Base-by-base conservation (phyloP, 1,140 invertebrate genomes). In the Aphaenogaster rudis region DNA sequence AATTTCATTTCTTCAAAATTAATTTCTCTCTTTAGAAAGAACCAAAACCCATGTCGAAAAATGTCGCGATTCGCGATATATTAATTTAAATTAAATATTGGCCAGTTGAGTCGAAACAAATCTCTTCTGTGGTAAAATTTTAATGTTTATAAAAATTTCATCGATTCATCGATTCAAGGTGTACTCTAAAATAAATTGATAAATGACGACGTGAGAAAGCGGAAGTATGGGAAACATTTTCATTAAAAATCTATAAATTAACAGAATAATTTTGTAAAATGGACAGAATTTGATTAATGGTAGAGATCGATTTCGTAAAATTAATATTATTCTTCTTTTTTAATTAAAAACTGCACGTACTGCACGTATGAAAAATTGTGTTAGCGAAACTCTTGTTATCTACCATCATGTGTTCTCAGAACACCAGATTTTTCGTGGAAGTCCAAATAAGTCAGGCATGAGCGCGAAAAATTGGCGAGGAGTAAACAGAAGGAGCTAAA, bases 401-500 rank as follows among this genome's bases (percentile, higher is more conserved):
- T 28, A 15, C 3, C 13, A 86, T 85, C 50, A 28, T 28, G 52
- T 7, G 36, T 66, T 71, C 89, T 39, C 33, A 13, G 11, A 72
- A 64, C 66, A 85, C 33, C 21, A 52, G 86, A 80, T 82, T 74
- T 67, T 82, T 78, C 67, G 9, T 63, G 54, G 50, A 86, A 88
- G 52, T 33, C 39, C 79, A 88, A 87, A 80, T 80, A 79, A 91
- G 74, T 63, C 71, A 87, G 59, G 54, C 39, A 42, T 76, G 69
- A 64, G 21, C 15, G 66, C 45, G 79, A 86, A 67, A 88, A 88
- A 80, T 85, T 77, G 86, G 21, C 66, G 52, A 77, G 72, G 74
- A 54, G 76, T 61, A 57, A 85, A 66, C 61, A 42, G 74, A 87
- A 80, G 67, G 42, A 63, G 86, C 61, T 69, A 66, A 86, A 84